Evolutionary conservation across 2,113 vertebrate genomes (phyloP).

Genomic region (Notothenia coriiceps): DNA sequence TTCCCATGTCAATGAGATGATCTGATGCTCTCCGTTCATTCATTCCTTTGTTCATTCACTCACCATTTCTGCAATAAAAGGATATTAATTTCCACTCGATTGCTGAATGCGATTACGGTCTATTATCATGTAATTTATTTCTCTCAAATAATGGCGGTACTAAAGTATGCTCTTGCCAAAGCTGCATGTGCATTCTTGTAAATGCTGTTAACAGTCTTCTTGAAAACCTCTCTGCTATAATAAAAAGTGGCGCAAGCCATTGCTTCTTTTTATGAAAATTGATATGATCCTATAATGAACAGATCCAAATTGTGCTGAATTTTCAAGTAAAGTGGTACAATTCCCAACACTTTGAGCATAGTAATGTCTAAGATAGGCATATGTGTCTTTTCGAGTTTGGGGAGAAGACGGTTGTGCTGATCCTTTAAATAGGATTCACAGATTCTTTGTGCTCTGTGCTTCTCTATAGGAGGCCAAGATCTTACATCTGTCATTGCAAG

Average conservation of each 20-base stretch:
- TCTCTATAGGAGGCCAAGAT: slow-evolving; percentile 39
- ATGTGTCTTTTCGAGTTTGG: not conserved
- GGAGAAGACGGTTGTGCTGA: not conserved
- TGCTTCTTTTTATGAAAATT: slow-evolving; percentile 18
- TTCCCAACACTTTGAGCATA: not conserved
- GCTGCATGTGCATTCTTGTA: slow-evolving; percentile 44
- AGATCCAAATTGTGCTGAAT: not conserved
- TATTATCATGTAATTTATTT: slow-evolving; percentile 37
- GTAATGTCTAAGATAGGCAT: slow-evolving; percentile 3
- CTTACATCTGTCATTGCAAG: slow-evolving; percentile 62
- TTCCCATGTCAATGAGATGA: slow-evolving; percentile 47
- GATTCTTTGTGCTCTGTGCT: slow-evolving; percentile 8
- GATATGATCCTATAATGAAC: not conserved
- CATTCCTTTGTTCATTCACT: slow-evolving; percentile 55
- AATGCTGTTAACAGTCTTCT: slow-evolving; percentile 43
- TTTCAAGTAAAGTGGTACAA: not conserved
- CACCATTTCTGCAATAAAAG: slow-evolving; percentile 50
- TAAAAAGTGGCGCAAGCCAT: slow-evolving; percentile 18
- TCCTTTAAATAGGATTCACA: slow-evolving; percentile 6
- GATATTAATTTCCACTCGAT: slow-evolving; percentile 53
- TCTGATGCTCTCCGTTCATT: slow-evolving; percentile 54
- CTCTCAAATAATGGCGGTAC: slow-evolving; percentile 23
- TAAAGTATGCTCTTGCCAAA: slow-evolving; percentile 38
- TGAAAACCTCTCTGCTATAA: slow-evolving; percentile 27
- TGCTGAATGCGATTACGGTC: slow-evolving; percentile 39